Base-by-base conservation (phyloP, 2,113 vertebrate species). In the Takifugu flavidus region DNA sequence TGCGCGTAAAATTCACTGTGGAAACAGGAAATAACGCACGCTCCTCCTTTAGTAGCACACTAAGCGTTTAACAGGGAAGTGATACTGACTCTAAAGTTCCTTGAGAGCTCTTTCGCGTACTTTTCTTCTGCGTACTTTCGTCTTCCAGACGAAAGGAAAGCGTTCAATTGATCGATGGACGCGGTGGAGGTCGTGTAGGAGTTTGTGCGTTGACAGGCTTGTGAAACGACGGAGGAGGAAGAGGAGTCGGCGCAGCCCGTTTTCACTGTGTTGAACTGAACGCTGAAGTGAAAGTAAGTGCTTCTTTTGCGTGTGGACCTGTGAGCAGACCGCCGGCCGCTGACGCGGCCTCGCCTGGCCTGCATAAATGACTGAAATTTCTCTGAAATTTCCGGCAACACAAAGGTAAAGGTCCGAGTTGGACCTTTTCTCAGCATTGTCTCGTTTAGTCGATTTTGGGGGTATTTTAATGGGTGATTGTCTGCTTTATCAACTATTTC, bases 1-100 rank as follows among this genome's bases (percentile, higher is more conserved):
- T 1, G 2, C 56, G 53, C 46, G 44, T 53, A 28, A 47, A 66
- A 56, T 45, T 63, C 64, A 72, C 59, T 52, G 46, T 61, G 59
- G 55, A 57, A 44, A 4, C 82, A 87, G 85, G 85, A 85, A 87
- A 80, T 77, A 67, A 57, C 46, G n/a, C 46, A 57, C 52, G 76
- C 60, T 51, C n/a, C 57, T 39, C 14, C 26, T 29, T 25, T 25
- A 0, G 42, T 46, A 44, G 13, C 47, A 49, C 34, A 10, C 3
- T 52, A 39, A 3, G 42, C 11, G 61, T 47, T 75, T 45, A 85
- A 59, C 61, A 75, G 80, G 82, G 78, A 87, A 85, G 45, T 46
- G 15, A 39, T 12, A 46, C 45, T 13, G 13, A 46, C 2, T 1
- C 11, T 5, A 46, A 46, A 46, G 45, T 46, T 46, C 47, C 12